Evolutionary conservation across 2,888 invertebrate species (phyloP), one percentile per base, ranked within the genome.

Genomic region (Chrysolina haemoptera): DNA sequence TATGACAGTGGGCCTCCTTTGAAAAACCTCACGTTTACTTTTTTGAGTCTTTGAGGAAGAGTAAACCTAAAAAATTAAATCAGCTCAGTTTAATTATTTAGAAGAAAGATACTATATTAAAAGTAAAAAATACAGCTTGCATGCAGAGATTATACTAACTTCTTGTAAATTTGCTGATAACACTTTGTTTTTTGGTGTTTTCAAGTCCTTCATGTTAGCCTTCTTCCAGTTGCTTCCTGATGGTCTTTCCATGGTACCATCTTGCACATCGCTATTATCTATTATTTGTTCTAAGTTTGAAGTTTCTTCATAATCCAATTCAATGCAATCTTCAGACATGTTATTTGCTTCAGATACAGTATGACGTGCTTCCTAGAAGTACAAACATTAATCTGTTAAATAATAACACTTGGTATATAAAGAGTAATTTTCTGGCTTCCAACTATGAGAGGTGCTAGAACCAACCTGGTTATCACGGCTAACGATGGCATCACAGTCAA

Each of bases 1-100:
- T 18, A 50, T 50, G 50, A 50, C 50, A 50, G 18, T 50, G n/a
- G 50, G 50, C 50, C 50, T 50, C 50, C 50, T 50, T 3, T 18
- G 50, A 18, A 50, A 50, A 50, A 50, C 50, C 18, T 50, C 50
- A 50, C 50, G 50, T 50, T 50, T 50, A 3, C n/a, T 50, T 50
- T 50, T n/a, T 18, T 50, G 50, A 16, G 50, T 50, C 50, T n/a
- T 50, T 18, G 50, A 50, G 50, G 50, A 50, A 50, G 50, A 50
- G 50, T 50, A 50, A 6, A 50, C 50, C 50, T 50, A 50, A 50
- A 50, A 50, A 50, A 50, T 50, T 50, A 18, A 50, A 18, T 16
- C 1, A 18, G n/a, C 46, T 46, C n/a, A 46, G 46, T 46, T 46
- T 1, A 46, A 46, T 46, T 46, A 5, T 46, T 35, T 35, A 35